Base-by-base conservation (phyloP, 2,113 vertebrate genomes). In the Colossoma macropomum region DNA sequence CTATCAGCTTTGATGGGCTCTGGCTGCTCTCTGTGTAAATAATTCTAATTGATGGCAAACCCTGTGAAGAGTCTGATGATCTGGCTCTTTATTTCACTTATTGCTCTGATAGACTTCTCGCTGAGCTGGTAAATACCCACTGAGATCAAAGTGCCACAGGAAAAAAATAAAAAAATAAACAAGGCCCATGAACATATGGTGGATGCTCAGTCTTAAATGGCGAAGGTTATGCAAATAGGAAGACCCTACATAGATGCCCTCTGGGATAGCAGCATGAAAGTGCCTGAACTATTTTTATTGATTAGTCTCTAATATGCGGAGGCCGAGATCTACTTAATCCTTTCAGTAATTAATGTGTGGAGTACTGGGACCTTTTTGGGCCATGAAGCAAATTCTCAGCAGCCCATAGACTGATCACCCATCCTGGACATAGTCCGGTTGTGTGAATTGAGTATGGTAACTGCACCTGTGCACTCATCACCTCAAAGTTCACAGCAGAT, bases 41-140 rank as follows among this genome's bases (percentile, higher is more conserved):
- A 85, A 84, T 81, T 87, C 86, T 91, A 90, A 91, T 87, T 91
- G 87, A 83, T 59, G 68, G 79, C 78, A 84, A 90, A 90, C 50
- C 87, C 84, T 92, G 89, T 89, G 85, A 92, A 88, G 89, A 92
- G 88, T 83, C 83, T 65, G 80, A 86, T 82, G 86, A 91, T 91
- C 83, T 28, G 27, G 59, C 77, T 85, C 78, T 90, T 90, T 85
- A 83, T 88, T 80, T 85, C 82, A 41, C 75, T 87, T 91, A 68
- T 84, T 89, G 81, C 86, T 80, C 73, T 87, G 85, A 90, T 85
- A 84, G 86, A 86, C 59, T 84, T 82, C 80, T 85, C 28, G 60
- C 85, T 80, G 86, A 87, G 87, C 73, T 86, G 72, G 83, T 78
- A 81, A 84, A 86, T 81, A 70, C 77, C 62, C 60, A 38, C 50